Percentiles rank a stretch among this genome's conserved stretches.
phyloP scores from a whole-genome alignment of 2,797 vertebrate genomes.

The Cynopterus sphinx region DNA sequence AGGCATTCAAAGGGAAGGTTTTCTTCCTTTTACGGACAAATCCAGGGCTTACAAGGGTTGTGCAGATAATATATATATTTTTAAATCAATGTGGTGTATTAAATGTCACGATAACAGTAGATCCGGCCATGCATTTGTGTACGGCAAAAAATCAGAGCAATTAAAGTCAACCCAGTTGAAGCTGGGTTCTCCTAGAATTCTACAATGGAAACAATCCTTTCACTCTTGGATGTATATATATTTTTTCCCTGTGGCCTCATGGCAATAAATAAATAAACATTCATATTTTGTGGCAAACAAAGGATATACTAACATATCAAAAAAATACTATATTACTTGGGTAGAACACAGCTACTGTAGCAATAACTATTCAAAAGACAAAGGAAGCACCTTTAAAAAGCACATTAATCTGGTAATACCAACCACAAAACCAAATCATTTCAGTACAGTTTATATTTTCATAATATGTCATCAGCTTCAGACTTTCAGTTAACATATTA shows the following conservation, averaged over 20 bases:
- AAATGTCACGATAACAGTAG: neutral
- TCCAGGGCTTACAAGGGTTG: neutral
- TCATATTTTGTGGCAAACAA: conserved; percentile 27
- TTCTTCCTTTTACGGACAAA: neutral
- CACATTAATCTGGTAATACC: neutral
- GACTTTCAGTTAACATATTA: neutral
- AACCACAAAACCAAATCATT: neutral
- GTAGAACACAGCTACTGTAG: neutral
- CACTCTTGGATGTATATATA: neutral
- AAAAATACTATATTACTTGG: neutral
- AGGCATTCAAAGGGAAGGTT: neutral
- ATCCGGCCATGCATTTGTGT: neutral
- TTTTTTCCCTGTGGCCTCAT: neutral
- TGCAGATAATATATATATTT: neutral
- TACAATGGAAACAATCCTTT: neutral
- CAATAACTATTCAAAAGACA: neutral
- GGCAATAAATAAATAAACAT: neutral
- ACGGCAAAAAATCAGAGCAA: neutral
- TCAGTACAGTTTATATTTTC: neutral
- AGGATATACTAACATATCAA: neutral
- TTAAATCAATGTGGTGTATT: neutral
- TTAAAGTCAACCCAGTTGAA: neutral
- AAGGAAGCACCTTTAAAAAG: conserved; percentile 13
- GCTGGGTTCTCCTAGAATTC: neutral
- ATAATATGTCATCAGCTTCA: neutral